Percentiles rank a stretch among this genome's conserved stretches.
These are phyloP conservation scores for Carpatolechia fugitivella DNA, from an alignment of 2,888 invertebrate genomes.

Conservation along the genomic window DNA sequence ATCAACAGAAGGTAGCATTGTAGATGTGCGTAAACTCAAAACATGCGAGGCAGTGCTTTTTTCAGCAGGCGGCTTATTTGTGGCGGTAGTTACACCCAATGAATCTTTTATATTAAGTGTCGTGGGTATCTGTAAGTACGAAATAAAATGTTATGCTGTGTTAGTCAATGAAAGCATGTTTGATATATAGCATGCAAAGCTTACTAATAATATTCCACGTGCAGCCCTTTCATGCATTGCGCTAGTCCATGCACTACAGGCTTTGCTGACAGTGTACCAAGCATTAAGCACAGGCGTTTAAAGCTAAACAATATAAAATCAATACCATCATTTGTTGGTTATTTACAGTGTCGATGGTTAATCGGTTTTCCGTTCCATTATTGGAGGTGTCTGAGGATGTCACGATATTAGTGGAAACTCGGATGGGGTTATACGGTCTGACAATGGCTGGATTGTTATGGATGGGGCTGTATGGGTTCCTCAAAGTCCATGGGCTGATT, in stretches of 20 bases:
- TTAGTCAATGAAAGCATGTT: slow-evolving; percentile 50
- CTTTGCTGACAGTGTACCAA: slow-evolving; percentile 40
- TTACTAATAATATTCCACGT: slow-evolving; percentile 38
- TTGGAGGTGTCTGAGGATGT: slow-evolving; percentile 77
- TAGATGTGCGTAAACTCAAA: slow-evolving; percentile 76
- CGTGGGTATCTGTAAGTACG: slow-evolving; percentile 75
- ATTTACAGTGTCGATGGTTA: slow-evolving; percentile 78
- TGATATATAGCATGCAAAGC: slow-evolving; percentile 60
- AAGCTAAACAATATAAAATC: slow-evolving; percentile 75
- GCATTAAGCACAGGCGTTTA: slow-evolving; percentile 63
- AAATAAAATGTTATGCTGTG: slow-evolving; percentile 69
- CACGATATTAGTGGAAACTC: slow-evolving; percentile 84
- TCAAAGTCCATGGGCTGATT: slow-evolving; percentile 80
- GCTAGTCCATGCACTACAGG: slow-evolving; percentile 36
- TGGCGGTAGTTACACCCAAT: slow-evolving; percentile 69
- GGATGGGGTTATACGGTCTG: slow-evolving; percentile 79
- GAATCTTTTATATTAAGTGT: slow-evolving; percentile 73
- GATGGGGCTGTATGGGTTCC: slow-evolving; percentile 81
- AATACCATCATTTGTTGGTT: slow-evolving; percentile 77
- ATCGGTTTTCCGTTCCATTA: slow-evolving; percentile 77
- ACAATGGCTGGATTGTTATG: slow-evolving; percentile 78
- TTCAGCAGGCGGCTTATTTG: slow-evolving; percentile 67
- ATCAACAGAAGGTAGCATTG: slow-evolving; percentile 80
- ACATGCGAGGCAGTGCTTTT: slow-evolving; percentile 79
- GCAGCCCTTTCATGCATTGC: slow-evolving; percentile 38